These are phyloP conservation scores for Julus scandinavius DNA, from an alignment of 2,888 invertebrate genomes.

Conservation along the genomic window DNA sequence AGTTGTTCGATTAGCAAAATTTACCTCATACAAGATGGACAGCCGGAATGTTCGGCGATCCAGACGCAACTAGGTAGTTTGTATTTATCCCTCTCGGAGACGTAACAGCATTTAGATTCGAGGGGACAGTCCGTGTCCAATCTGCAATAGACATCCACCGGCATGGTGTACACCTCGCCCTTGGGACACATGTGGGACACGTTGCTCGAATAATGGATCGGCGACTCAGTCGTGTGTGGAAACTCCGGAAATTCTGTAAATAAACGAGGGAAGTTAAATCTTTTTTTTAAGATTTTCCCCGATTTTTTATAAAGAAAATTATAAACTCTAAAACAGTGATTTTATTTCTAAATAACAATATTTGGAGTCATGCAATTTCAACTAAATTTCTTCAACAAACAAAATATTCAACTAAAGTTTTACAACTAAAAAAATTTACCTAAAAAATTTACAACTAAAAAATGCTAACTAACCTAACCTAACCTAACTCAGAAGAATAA, in stretches of 20 bases:
- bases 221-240: slow-evolving; percentile 25
- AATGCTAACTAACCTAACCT: too few relatives aligned
- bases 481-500: too few relatives aligned
- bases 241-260: slow-evolving; percentile 47
- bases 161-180: background rate
- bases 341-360: too few relatives aligned
- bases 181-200: background rate
- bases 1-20: background rate
- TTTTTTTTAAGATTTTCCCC: too few relatives aligned
- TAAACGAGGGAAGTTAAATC: background rate
- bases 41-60: background rate
- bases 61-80: slow-evolving; percentile 42
- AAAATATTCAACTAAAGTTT: too few relatives aligned
- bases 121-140: slow-evolving; percentile 25
- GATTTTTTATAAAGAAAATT: background rate
- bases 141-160: background rate
- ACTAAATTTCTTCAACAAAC: too few relatives aligned
- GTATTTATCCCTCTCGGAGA: background rate
- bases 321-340: background rate
- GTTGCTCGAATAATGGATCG: background rate
- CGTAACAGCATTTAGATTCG: background rate
- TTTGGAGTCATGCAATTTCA: too few relatives aligned
- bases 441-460: too few relatives aligned
- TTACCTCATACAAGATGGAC: slow-evolving; percentile 1
- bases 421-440: too few relatives aligned